Conservation (phyloP, 2,797 vertebrate genomes). For the Stomatorhinus walkeri region DNA sequence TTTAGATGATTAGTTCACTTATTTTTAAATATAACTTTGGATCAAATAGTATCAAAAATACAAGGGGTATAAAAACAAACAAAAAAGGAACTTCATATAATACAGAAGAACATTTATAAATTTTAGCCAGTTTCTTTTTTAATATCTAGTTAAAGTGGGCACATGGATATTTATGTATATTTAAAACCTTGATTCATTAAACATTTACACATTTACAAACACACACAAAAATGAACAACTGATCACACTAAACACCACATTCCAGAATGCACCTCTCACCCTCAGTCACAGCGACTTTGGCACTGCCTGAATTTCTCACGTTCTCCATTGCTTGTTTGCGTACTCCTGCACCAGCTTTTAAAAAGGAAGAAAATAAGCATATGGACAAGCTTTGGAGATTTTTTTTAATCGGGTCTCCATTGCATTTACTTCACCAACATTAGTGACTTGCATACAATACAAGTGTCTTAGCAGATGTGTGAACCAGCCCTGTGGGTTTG, state of each 20-base stretch:
- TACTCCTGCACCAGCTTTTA: not conserved
- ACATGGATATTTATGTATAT: conserved; percentile 16
- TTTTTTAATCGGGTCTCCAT: not conserved
- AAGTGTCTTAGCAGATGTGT: not conserved
- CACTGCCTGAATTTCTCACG: not conserved
- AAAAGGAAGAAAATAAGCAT: not conserved
- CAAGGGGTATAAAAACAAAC: not conserved
- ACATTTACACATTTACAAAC: conserved; percentile 27
- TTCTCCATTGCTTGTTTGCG: not conserved
- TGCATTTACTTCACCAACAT: not conserved
- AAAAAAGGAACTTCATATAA: not conserved
- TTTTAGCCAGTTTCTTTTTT: conserved; percentile 12
- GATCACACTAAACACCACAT: conserved; percentile 18
- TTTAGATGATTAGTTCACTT: not conserved
- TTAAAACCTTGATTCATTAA: conserved; percentile 19
- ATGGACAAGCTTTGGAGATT: not conserved
- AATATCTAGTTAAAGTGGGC: conserved; percentile 24
- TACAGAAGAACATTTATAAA: not conserved
- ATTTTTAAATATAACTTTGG: not conserved
- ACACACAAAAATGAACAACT: conserved; percentile 16
- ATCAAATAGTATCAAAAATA: not conserved
- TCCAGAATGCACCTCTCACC: not conserved
- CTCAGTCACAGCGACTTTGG: conserved; percentile 15
- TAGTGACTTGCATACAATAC: not conserved
- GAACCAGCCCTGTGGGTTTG: not conserved